Percentiles rank a stretch among this genome's conserved stretches.
These are phyloP conservation scores for Platerodrilus igneus DNA, from an alignment of 2,888 invertebrate species.

Conservation along the genomic window DNA sequence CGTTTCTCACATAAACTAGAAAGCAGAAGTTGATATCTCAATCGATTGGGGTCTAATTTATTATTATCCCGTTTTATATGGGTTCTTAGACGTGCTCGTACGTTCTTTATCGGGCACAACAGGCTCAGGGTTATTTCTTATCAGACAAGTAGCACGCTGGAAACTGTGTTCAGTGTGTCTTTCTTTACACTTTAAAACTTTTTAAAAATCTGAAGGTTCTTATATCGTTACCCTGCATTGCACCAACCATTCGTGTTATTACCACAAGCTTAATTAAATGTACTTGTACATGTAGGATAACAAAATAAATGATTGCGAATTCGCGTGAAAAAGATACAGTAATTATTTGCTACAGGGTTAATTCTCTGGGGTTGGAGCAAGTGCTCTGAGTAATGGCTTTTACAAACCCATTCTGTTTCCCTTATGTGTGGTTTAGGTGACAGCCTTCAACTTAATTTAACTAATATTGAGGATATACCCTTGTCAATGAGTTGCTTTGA, in stretches of 20 bases:
- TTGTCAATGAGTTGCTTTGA: slow-evolving; percentile 21
- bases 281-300: not conserved
- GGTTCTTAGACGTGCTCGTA: slow-evolving; percentile 22
- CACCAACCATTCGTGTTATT: slow-evolving; percentile 2
- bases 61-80: slow-evolving; percentile 31
- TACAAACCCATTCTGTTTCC: slow-evolving; percentile 27
- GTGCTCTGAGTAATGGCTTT: slow-evolving; percentile 28
- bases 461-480: slow-evolving; percentile 31
- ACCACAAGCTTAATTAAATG: slow-evolving; percentile 5
- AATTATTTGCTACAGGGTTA: slow-evolving; percentile 21
- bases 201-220: too few species aligned
- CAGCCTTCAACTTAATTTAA: slow-evolving; percentile 34
- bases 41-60: slow-evolving; percentile 29
- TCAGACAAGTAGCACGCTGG: slow-evolving; percentile 24
- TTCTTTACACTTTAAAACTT: slow-evolving; percentile 29
- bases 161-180: slow-evolving; percentile 25
- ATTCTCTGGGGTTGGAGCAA: slow-evolving; percentile 16
- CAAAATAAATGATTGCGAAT: slow-evolving; percentile 8
- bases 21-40: slow-evolving; percentile 30
- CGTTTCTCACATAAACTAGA: slow-evolving; percentile 28
- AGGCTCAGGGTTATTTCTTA: slow-evolving; percentile 27
- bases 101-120: slow-evolving; percentile 23
- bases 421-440: slow-evolving; percentile 28
- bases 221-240: slow-evolving; percentile 24
- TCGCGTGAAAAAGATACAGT: slow-evolving; percentile 16